Conservation (phyloP, 2,113 vertebrate species). For the Entomyzon cyanotis region DNA sequence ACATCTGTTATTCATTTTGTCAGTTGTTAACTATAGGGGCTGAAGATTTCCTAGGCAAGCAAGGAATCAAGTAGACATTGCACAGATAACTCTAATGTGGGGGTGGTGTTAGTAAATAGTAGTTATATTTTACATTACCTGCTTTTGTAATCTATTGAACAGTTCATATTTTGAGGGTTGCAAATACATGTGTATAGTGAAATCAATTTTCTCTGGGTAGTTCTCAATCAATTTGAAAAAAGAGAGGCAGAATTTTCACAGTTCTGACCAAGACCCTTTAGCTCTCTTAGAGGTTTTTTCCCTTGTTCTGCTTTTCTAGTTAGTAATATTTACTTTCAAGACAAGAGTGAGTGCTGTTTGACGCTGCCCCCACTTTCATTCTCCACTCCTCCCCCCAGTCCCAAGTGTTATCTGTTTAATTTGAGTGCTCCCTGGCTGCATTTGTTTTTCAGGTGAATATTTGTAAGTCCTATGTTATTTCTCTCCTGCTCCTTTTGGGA, state of each 20-base stretch:
- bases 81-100: not conserved
- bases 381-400: rapidly evolving
- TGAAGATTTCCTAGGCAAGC: not conserved
- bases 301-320: not conserved
- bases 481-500: not conserved
- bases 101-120: no score
- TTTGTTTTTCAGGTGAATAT: not conserved
- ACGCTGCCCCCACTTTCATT: not conserved
- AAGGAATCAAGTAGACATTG: not conserved
- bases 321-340: not conserved
- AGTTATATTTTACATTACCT: not conserved
- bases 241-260: not conserved
- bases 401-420: not conserved
- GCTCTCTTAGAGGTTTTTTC: not conserved
- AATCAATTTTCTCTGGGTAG: not conserved
- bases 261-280: not conserved
- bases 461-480: not conserved
- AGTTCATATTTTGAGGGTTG: not conserved
- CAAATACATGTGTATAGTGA: not conserved
- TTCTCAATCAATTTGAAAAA: not conserved
- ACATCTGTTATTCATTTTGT: not conserved
- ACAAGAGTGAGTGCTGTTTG: not conserved
- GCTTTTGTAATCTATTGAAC: not conserved
- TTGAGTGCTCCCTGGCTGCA: not conserved
- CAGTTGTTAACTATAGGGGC: not conserved